A percentile compares a stretch with the other conserved stretches of the same genome.
Evolutionary conservation across 2,888 invertebrate genomes (phyloP).

Genomic region (Synanthedon vespiformis): DNA sequence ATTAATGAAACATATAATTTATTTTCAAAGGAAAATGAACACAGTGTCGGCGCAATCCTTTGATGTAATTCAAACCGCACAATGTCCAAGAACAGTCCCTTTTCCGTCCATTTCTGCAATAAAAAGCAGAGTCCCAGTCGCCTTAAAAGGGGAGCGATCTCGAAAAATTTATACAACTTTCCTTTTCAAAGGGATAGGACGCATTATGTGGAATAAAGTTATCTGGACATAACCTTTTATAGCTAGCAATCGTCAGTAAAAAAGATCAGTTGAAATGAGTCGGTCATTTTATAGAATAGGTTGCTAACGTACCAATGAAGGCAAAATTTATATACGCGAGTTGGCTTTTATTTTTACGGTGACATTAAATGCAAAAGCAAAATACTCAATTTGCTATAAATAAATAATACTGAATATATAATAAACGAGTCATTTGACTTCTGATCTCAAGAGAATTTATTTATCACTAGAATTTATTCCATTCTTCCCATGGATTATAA

Average conservation of each 20-base stretch:
- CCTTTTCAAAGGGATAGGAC: conserved; percentile 61
- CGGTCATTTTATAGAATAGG: conserved; percentile 47
- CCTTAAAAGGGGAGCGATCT: conserved; percentile 55
- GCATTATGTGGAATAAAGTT: conserved; percentile 62
- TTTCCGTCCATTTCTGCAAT: conserved; percentile 42
- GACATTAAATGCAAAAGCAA: neutral
- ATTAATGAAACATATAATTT: no score
- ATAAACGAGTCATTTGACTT: no score
- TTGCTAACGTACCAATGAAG: conserved; percentile 46
- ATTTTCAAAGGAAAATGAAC: no score
- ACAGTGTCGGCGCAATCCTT: conserved; percentile 35
- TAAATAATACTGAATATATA: no score
- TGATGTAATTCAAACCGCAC: conserved; percentile 25
- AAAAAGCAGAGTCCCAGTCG: conserved; percentile 30
- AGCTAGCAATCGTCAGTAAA: conserved; percentile 42
- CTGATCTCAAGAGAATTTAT: no score
- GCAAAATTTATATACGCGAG: conserved; percentile 43
- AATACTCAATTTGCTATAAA: no score
- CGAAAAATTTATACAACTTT: conserved; percentile 61
- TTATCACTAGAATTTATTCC: no score
- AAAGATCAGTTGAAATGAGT: conserved; percentile 46
- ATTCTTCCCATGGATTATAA: no score
- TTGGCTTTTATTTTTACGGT: conserved; percentile 7
- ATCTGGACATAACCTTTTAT: conserved; percentile 65
- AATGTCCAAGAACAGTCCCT: conserved; percentile 16